Evolutionary conservation across 1,140 invertebrate genomes (phyloP).

Genomic region (Psix sp.): DNA sequence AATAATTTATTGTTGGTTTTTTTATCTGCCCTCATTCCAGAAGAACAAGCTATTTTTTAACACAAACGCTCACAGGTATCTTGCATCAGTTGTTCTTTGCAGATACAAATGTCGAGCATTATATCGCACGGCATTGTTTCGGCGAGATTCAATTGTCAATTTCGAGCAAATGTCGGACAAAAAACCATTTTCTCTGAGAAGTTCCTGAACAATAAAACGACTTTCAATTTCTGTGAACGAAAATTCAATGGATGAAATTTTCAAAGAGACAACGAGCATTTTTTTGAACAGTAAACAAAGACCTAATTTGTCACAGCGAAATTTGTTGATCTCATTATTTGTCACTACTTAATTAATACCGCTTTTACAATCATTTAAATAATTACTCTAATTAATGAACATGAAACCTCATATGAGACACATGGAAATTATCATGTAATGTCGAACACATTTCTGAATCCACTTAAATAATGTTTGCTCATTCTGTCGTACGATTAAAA

Average conservation of each 20-base stretch:
- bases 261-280: slow-evolving; percentile 1
- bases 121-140: slow-evolving; percentile 34
- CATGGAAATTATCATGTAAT: too few species aligned
- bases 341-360: too few species aligned
- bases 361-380: too few species aligned
- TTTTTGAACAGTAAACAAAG: slow-evolving; percentile 20
- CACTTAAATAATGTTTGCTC: too few species aligned
- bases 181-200: slow-evolving; percentile 30
- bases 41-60: slow-evolving; percentile 3
- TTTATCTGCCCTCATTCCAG: not conserved
- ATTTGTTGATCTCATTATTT: not conserved
- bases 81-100: slow-evolving; percentile 27
- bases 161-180: slow-evolving; percentile 33
- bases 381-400: too few species aligned
- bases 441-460: too few species aligned
- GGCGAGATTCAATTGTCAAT: slow-evolving; percentile 34
- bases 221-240: slow-evolving; percentile 39
- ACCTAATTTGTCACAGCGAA: slow-evolving; percentile 12
- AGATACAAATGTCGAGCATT: slow-evolving; percentile 26
- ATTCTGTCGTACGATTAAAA: too few species aligned
- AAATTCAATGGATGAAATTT: slow-evolving; percentile 36
- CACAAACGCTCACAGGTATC: slow-evolving; percentile 7
- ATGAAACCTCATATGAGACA: too few species aligned
- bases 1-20: not conserved
- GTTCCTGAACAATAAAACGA: slow-evolving; percentile 26